phyloP scores from a whole-genome alignment of 2,888 invertebrate species.

The Eremobia ochroleuca region DNA sequence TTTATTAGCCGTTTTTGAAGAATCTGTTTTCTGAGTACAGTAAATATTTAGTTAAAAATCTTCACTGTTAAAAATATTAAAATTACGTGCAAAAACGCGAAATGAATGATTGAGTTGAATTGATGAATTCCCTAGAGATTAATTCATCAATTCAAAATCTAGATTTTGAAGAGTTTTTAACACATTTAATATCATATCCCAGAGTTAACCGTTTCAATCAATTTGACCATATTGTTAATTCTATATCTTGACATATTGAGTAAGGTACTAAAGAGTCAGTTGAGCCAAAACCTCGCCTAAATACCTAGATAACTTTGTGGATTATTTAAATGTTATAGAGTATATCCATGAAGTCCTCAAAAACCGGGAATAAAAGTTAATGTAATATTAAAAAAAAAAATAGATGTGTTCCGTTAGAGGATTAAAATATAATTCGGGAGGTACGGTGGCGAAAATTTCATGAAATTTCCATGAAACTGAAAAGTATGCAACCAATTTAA shows the following conservation, averaged over 20 bases:
- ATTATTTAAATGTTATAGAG: not conserved
- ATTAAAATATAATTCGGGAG: constrained; percentile 15
- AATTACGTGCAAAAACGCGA: not conserved
- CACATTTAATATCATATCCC: not conserved
- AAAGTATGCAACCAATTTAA: constrained; percentile 67
- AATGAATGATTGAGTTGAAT: too few relatives aligned
- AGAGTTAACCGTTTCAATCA: not conserved
- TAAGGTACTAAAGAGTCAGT: not conserved
- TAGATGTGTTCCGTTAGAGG: not conserved
- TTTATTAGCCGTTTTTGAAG: constrained; percentile 56
- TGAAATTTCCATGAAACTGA: constrained; percentile 64
- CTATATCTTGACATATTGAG: not conserved
- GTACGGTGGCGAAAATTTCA: constrained; percentile 48
- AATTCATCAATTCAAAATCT: too few relatives aligned
- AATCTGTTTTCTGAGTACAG: constrained; percentile 29
- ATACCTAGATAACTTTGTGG: not conserved
- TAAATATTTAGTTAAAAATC: constrained; percentile 20
- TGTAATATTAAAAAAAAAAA: constrained; percentile 2
- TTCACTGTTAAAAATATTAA: not conserved
- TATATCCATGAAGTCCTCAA: not conserved
- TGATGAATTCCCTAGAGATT: too few relatives aligned
- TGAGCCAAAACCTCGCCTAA: not conserved
- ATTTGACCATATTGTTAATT: not conserved
- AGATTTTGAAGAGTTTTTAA: not conserved
- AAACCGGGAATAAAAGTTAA: not conserved